Conservation (phyloP, 2,797 vertebrate genomes). For the Rhinophrynus dorsalis region DNA sequence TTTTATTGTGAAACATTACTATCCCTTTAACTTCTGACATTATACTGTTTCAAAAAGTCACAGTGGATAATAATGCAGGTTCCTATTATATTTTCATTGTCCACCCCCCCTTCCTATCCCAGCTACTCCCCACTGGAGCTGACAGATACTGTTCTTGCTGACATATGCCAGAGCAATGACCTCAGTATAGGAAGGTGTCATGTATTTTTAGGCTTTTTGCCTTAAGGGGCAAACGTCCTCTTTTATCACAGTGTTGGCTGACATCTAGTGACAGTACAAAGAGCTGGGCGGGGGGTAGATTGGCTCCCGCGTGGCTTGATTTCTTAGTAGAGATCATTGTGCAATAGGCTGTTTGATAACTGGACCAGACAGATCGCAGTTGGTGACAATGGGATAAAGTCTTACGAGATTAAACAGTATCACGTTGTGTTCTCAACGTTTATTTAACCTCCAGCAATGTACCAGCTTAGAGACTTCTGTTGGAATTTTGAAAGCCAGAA, state of each 20-base stretch:
- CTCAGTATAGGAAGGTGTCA: neutral
- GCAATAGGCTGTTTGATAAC: neutral
- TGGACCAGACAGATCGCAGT: too few species aligned
- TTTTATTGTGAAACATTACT: too few species aligned
- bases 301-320: neutral
- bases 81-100: too few species aligned
- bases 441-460: too few species aligned
- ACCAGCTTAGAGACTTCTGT: too few species aligned
- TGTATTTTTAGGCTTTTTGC: conserved; percentile 15
- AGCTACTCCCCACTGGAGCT: neutral
- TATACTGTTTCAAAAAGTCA: too few species aligned
- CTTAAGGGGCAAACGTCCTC: neutral
- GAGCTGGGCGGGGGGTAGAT: neutral
- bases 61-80: too few species aligned
- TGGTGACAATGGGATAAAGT: neutral
- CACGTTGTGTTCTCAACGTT: too few species aligned
- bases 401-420: conserved; percentile 2
- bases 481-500: too few species aligned
- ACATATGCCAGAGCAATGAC: conserved; percentile 1
- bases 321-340: neutral
- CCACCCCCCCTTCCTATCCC: neutral
- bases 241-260: neutral
- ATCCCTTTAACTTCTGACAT: too few species aligned
- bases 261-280: conserved; percentile 1
- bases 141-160: neutral